Percentiles rank a stretch among this genome's conserved stretches.
Conservation (phyloP, 2,113 vertebrate species). For the Hippocampus abdominalis region DNA sequence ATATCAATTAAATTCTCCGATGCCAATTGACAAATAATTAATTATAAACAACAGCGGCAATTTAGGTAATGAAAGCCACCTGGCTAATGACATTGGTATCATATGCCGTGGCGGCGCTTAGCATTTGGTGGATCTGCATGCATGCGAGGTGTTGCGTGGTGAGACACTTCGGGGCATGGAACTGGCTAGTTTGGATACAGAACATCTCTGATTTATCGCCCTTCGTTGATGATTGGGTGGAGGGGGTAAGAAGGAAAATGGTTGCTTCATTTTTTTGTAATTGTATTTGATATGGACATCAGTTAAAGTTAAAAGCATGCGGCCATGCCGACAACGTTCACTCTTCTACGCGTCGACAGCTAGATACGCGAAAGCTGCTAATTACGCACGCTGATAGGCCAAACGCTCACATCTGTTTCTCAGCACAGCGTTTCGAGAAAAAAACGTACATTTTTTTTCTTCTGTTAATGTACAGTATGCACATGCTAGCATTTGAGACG, state of each 20-base stretch:
- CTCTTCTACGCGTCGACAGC: constrained; percentile 43
- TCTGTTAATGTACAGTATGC: constrained; percentile 53
- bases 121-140: constrained; percentile 84
- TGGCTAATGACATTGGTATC: constrained; percentile 93
- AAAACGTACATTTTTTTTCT: constrained; percentile 37
- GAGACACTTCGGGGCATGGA: constrained; percentile 75
- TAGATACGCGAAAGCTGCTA: constrained; percentile 74
- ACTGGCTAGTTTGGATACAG: constrained; percentile 62
- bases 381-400: constrained; percentile 77
- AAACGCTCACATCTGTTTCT: constrained; percentile 75
- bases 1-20: constrained; percentile 87
- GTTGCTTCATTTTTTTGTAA: neutral
- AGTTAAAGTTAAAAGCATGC: neutral
- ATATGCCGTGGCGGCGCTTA: constrained; percentile 87
- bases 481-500: constrained; percentile 59
- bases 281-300: neutral
- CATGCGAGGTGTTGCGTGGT: constrained; percentile 67
- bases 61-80: constrained; percentile 87
- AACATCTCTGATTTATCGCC: constrained; percentile 48
- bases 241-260: neutral
- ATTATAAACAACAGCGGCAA: constrained; percentile 91
- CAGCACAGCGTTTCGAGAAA: constrained; percentile 57
- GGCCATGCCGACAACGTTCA: constrained; percentile 9
- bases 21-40: constrained; percentile 96
- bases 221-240: constrained; percentile 58